phyloP scores from a whole-genome alignment of 2,797 vertebrate species.

The Dendrocincla fuliginosa region DNA sequence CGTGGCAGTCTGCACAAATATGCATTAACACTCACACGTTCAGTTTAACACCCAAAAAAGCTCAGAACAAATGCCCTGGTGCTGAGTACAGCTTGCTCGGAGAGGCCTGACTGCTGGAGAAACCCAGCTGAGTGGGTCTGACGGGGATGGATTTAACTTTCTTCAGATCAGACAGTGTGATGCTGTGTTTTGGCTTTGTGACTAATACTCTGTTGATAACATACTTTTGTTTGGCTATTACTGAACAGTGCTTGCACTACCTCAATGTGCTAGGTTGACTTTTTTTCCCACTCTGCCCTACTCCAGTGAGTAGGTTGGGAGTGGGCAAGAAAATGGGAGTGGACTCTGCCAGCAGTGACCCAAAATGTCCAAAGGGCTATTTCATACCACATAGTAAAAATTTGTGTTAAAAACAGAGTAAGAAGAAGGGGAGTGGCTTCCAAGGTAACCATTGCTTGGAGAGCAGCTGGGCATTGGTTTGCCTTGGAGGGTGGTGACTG shows the following conservation, averaged over 20 bases:
- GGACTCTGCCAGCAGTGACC: background rate
- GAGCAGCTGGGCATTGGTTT: background rate
- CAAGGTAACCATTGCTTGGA: background rate
- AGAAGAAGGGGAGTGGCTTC: background rate
- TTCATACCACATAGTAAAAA: background rate
- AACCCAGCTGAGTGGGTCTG: background rate
- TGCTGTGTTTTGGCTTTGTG: background rate
- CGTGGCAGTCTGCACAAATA: background rate
- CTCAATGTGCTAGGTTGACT: background rate
- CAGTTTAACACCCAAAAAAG: background rate
- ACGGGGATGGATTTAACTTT: background rate
- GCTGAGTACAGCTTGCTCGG: background rate
- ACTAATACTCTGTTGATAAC: background rate
- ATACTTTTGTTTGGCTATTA: background rate
- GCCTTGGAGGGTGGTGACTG: background rate
- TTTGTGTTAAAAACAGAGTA: background rate
- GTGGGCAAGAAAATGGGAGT: background rate
- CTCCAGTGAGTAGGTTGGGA: background rate
- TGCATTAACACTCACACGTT: background rate
- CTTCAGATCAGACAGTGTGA: background rate
- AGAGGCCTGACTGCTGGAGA: background rate
- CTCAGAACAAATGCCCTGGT: background rate
- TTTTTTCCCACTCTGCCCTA: background rate
- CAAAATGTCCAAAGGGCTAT: background rate
- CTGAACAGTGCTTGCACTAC: background rate